Evolutionary conservation across 2,888 invertebrate species (phyloP).

Genomic region (Andrena chrysosceles): DNA sequence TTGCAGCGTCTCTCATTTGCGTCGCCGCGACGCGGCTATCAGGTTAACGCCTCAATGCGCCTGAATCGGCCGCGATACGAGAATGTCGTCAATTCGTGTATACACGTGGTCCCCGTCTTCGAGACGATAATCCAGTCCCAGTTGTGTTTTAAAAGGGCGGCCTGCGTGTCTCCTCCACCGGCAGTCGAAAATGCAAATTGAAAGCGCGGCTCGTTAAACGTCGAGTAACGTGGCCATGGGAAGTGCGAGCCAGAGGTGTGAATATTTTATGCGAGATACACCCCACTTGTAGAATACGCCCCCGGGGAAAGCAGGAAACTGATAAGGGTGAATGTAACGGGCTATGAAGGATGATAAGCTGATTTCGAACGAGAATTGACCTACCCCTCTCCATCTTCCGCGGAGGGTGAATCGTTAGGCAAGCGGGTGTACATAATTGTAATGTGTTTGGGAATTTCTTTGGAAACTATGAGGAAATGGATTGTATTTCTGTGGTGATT

Average conservation of each 20-base stretch:
- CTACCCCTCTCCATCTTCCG: neutral
- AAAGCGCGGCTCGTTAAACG: constrained; percentile 5
- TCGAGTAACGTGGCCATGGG: neutral
- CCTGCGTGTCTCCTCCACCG: constrained; percentile 1
- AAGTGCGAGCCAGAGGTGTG: constrained; percentile 4
- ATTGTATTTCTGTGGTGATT: neutral
- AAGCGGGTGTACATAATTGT: neutral
- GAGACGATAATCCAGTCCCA: constrained; percentile 35
- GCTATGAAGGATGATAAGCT: constrained; percentile 43
- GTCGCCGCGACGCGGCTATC: constrained; percentile 64
- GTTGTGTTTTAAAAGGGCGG: constrained; percentile 12
- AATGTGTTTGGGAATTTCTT: neutral
- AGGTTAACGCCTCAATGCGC: constrained; percentile 63
- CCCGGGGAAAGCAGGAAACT: neutral
- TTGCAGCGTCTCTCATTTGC: constrained; percentile 66
- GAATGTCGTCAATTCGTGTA: constrained; percentile 15
- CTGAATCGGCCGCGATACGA: constrained; percentile 41
- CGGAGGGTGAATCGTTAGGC: neutral
- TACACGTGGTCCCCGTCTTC: constrained; percentile 15
- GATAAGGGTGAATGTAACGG: constrained; percentile 41
- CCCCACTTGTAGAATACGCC: constrained; percentile 2
- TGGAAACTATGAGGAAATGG: neutral
- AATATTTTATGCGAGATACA: constrained; percentile 39
- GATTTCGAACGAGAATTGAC: neutral
- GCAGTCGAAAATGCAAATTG: constrained; percentile 33